Base-by-base conservation (phyloP, 2,888 invertebrate species). In the Melanostoma mellinum region DNA sequence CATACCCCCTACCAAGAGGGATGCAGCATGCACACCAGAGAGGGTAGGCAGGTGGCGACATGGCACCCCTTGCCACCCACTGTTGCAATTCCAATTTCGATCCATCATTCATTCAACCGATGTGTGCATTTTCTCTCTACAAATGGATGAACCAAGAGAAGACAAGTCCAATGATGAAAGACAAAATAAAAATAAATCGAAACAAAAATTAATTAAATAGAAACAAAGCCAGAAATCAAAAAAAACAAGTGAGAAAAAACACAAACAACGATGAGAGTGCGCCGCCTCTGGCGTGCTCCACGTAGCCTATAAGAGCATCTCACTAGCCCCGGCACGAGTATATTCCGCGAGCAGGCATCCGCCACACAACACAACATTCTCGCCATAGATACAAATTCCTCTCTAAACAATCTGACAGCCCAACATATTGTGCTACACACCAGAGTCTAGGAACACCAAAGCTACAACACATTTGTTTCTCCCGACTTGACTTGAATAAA, bases 231-330 rank as follows among this genome's bases (percentile, higher is more conserved):
- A 67, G 3, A 6, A 69, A 40, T 32, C 32, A 8, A 46, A 10
- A 1, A 50, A 32, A 40, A 40, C 44, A 36, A 61, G 48, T 38
- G 60, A 78, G 40, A 48, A 50, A 58, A 4, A 74, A 56, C 52
- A 74, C 36, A 20, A 20, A 20, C 20, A 20, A 9, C 63, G 52
- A 65, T 60, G 72, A 73, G 68, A 72, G 58, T 46, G 38, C 38
- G 61, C 48, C 48, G 63, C 55, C 68, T 55, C 38, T 55, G 55
- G 67, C 33, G 52, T 71, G 79, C 50, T 69, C 79, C 40, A 40
- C 80, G 76, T 40, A 67, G 77, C 79, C 82, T 84, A 84, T 84
- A 84, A 84, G 84, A 84, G 78, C 84, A 78, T 79, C 84, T 71
- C 60, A 74, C 84, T 67, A 60, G 42, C 78, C 58, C 33, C 67